phyloP scores from a whole-genome alignment of 2,113 vertebrate species.

The Hiodon tergisus region DNA sequence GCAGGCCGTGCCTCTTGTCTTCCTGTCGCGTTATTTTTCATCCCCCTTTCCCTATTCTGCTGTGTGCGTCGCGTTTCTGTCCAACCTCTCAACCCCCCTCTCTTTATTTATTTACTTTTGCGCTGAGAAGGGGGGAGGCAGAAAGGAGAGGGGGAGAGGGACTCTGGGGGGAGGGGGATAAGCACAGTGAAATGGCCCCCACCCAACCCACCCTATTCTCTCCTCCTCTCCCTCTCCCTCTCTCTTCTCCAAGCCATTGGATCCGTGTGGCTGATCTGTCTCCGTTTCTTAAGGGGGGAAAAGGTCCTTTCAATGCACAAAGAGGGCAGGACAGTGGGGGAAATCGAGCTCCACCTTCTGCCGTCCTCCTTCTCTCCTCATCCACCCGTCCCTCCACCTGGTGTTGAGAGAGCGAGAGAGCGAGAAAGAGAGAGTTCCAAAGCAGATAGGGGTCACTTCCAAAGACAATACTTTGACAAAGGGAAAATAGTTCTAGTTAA shows the following conservation, averaged over 20 bases:
- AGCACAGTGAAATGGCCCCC: slow-evolving; percentile 25
- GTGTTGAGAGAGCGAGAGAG: neutral
- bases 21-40: neutral
- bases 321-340: neutral
- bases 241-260: neutral
- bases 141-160: slow-evolving; percentile 30
- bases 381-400: neutral
- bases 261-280: too few species aligned
- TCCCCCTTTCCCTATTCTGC: neutral
- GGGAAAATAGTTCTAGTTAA: too few species aligned
- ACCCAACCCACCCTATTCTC: neutral
- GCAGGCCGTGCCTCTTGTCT: neutral
- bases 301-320: slow-evolving; percentile 6
- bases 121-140: slow-evolving; percentile 25
- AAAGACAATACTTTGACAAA: too few species aligned
- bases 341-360: neutral
- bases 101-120: neutral
- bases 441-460: neutral
- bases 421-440: slow-evolving; percentile 13
- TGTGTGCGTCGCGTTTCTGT: neutral
- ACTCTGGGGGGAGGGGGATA: slow-evolving; percentile 13
- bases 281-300: too few species aligned
- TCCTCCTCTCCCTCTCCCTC: slow-evolving; percentile 16
- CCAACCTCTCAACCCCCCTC: neutral
- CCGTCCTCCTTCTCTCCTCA: neutral